Evolutionary conservation across 2,113 vertebrate species (phyloP).

Genomic region (Lepus europaeus): DNA sequence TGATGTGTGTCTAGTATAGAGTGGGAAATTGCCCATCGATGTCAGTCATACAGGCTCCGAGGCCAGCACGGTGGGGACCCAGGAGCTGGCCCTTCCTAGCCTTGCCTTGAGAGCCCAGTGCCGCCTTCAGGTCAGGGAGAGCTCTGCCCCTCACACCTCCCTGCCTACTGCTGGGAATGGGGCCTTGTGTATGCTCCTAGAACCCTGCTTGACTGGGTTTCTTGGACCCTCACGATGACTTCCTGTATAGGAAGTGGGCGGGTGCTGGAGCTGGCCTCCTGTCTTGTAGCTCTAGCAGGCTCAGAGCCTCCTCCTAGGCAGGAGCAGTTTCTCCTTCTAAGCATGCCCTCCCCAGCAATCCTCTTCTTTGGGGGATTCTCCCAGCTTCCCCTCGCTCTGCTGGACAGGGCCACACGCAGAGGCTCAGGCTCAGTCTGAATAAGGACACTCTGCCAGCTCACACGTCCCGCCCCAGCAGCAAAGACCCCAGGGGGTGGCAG

Average conservation of each 20-base stretch:
- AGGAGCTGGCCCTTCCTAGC: not conserved
- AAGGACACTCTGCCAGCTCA: not conserved
- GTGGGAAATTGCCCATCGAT: conserved; percentile 51
- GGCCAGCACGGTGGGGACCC: not conserved
- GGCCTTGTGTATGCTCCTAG: not conserved
- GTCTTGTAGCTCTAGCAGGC: not conserved
- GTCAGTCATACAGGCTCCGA: not conserved
- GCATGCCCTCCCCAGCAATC: no score
- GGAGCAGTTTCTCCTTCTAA: not conserved
- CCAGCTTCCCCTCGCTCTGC: not conserved
- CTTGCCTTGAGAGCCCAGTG: not conserved
- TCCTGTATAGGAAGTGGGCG: not conserved
- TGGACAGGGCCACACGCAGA: no score
- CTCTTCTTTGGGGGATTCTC: not conserved
- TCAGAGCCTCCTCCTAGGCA: not conserved
- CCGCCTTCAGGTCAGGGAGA: not conserved
- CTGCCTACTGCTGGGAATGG: not conserved
- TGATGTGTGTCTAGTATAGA: conserved; percentile 65
- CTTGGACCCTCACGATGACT: no score
- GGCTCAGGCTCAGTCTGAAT: not conserved
- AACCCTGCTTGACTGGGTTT: not conserved
- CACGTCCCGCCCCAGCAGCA: not conserved
- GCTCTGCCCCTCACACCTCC: not conserved
- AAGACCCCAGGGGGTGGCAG: not conserved
- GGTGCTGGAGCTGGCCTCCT: no score